Base-by-base conservation (phyloP, 2,797 vertebrate species). In the Neosilurus mollespiculum region DNA sequence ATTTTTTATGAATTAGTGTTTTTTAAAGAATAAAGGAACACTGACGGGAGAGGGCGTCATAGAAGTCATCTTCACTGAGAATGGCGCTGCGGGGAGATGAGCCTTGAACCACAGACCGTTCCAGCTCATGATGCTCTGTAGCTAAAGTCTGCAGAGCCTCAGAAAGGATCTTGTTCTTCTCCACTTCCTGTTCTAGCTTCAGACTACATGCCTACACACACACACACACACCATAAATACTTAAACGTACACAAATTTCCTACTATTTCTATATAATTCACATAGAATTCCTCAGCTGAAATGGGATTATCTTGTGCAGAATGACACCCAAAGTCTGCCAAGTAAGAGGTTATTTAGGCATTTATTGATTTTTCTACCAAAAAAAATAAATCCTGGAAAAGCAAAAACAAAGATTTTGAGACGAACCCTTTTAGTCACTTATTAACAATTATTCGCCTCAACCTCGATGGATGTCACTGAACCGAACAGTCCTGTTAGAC, bases 111-210 rank as follows among this genome's bases (percentile, higher is more conserved):
- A 98, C 91, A 12, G 97, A 98, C 92, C 96, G 96, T 92, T 99
- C 97, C 90, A 99, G 93, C 92, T 97, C 96, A 94, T 99, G 97
- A 86, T 99, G 98, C 85, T 99, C 97, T 0, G 96, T 96, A 89
- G 97, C 98, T 24, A 99, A 92, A 4, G 96, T 96, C 95, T 98
- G 97, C 91, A 98, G 93, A 0, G 97, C 97, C 91, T 97, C 96
- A 6, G 97, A 98, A 88, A 99, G 95, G 93, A 99, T 98, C 94
- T 97, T 97, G 91, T 94, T 99, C 95, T 98, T 99, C 91, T 97
- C 97, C 84, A 97, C 95, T 91, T 98, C 97, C 87, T 98, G 97
- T 94, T 97, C 96, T 93, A 98, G 94, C 95, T 96, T 97, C 93
- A 96, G 84, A 94, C 95, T 96, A 92, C 96, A 95, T 90, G 96